phyloP scores from a whole-genome alignment of 2,797 vertebrate genomes.

The Sebastes minor region DNA sequence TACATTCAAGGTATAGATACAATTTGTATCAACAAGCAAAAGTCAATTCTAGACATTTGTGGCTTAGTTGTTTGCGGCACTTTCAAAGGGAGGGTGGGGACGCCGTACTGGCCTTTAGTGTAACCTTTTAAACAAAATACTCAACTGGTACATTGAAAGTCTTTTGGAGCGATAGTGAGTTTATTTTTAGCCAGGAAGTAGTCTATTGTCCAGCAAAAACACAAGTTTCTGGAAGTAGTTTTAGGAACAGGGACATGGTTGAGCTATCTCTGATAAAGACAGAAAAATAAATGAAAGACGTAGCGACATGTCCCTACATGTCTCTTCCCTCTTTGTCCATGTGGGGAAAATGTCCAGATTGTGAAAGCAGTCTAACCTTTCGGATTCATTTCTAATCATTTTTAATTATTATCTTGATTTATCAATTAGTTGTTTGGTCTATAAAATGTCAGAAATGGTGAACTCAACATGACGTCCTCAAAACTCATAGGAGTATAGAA shows the following conservation, averaged over 20 bases:
- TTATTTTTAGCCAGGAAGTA: conserved; percentile 19
- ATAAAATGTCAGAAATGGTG: no score
- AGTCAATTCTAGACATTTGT: conserved; percentile 99
- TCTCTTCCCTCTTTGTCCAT: not conserved
- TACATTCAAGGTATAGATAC: conserved; percentile 99
- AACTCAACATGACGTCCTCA: no score
- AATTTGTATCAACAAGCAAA: conserved; percentile 99
- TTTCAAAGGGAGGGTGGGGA: conserved; percentile 45
- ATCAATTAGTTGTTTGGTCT: no score
- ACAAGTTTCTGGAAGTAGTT: not conserved
- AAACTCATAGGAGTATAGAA: no score
- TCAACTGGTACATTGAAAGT: not conserved
- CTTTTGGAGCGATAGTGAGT: not conserved
- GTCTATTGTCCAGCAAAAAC: conserved; percentile 37
- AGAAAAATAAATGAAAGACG: not conserved
- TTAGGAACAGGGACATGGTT: not conserved
- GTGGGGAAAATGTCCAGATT: not conserved
- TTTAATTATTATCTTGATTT: no score
- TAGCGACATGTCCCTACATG: not conserved
- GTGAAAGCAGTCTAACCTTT: not conserved
- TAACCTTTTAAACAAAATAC: conserved; percentile 18
- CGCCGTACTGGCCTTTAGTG: conserved; percentile 12
- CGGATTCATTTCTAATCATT: not conserved
- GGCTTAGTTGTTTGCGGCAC: conserved; percentile 89
- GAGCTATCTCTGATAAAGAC: not conserved